These are phyloP conservation scores for Bungarus multicinctus DNA, from an alignment of 2,113 vertebrate genomes.

Conservation along the genomic window DNA sequence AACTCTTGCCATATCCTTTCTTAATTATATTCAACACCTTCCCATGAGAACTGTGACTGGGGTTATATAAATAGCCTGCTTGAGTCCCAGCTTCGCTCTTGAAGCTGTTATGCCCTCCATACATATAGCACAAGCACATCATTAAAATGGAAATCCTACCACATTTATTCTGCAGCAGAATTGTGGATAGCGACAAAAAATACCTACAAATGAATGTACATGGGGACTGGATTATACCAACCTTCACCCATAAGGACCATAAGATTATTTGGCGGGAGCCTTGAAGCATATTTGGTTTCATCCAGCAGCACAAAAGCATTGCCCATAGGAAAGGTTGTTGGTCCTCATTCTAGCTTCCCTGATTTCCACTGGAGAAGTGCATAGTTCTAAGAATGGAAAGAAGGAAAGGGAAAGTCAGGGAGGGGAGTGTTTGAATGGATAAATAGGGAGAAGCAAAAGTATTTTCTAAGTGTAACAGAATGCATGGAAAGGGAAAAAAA, in stretches of 20 bases:
- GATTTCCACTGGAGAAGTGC: not conserved
- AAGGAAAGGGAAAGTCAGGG: not conserved
- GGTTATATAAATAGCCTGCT: constrained; percentile 25
- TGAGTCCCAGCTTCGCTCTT: constrained; percentile 4
- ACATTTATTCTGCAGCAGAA: not conserved
- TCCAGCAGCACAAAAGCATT: not conserved
- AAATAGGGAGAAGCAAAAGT: not conserved
- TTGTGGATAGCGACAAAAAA: not conserved
- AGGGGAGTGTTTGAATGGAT: not conserved
- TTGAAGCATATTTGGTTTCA: not conserved
- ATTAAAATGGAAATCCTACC: not conserved
- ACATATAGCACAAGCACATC: constrained; percentile 15
- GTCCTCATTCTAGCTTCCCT: not conserved
- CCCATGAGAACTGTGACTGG: constrained; percentile 31
- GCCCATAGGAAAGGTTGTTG: not conserved
- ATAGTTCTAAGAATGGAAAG: not conserved
- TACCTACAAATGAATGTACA: not conserved
- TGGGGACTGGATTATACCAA: not conserved
- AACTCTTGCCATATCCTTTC: constrained; percentile 26
- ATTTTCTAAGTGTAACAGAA: not conserved
- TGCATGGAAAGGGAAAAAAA: not conserved
- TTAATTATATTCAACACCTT: constrained; percentile 33
- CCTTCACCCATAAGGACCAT: not conserved
- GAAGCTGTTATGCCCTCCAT: constrained; percentile 6
- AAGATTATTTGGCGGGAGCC: not conserved